A percentile compares a stretch with the other conserved stretches of the same genome.
phyloP scores from a whole-genome alignment of 2,888 invertebrate genomes.

The Formica aserva region DNA sequence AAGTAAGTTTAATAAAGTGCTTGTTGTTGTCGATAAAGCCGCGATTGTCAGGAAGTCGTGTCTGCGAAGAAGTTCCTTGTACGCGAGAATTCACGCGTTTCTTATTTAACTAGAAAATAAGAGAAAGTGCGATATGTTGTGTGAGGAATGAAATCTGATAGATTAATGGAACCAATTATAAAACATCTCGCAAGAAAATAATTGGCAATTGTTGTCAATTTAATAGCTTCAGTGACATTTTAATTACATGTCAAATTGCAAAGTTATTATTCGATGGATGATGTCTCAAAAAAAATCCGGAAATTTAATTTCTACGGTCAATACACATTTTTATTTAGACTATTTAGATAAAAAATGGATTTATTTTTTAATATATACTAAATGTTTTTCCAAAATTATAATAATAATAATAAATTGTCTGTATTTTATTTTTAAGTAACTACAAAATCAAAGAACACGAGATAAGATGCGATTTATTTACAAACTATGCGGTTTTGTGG shows the following conservation, averaged over 20 bases:
- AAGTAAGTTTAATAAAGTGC: constrained; percentile 1
- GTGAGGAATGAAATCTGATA: constrained; percentile 8
- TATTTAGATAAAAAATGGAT: neutral
- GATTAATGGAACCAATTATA: neutral
- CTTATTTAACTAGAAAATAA: constrained; percentile 26
- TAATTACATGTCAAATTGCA: constrained; percentile 7
- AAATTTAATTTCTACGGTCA: neutral
- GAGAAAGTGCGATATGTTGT: constrained; percentile 30
- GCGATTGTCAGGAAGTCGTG: constrained; percentile 1
- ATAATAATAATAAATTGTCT: neutral
- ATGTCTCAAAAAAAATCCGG: neutral
- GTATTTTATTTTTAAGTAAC: neutral
- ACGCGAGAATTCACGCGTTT: neutral
- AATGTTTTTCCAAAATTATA: neutral
- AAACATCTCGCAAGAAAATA: neutral
- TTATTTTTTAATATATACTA: neutral
- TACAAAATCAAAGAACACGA: neutral
- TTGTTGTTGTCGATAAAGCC: neutral
- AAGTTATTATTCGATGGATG: neutral
- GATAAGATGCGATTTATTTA: neutral
- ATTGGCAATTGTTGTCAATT: constrained; percentile 7
- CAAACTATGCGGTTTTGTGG: neutral
- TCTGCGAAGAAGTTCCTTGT: constrained; percentile 2
- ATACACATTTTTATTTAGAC: neutral
- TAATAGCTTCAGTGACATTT: constrained; percentile 3